Base-by-base conservation (phyloP, 2,888 invertebrate species). In the Cryptus viduatorius region DNA sequence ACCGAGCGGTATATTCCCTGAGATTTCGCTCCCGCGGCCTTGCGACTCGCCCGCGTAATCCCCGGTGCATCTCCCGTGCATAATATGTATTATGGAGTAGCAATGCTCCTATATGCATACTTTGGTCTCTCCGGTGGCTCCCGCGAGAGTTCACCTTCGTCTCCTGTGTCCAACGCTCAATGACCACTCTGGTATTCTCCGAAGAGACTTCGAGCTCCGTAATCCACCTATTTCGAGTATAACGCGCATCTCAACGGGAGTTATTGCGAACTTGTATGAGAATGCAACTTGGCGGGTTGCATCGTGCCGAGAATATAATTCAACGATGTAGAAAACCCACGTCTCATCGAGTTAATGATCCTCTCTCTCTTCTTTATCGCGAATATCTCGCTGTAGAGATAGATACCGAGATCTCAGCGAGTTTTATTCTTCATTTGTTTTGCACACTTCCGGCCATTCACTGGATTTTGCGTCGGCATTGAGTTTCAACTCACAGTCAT, bases 281-380 rank as follows among this genome's bases (percentile, higher is more conserved):
- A 83, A 80, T 61, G 72, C 76, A 24, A 79, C 76, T 71, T 72
- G 83, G 65, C 65, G 61, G 68, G 56, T 53, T 46, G 31, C 44
- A 61, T 48, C 53, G 44, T 48, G 67, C 73, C 59, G 64, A 50
- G 65, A 72, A 83, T 75, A 79, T 76, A 48, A 76, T 76, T 76
- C 76, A 73, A 75, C 79, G 46, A 46, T 65, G 48, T 61, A 71
- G 42, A 71, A 56, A 56, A 65, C 76, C 37, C 14, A 29, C 0
- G 65, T 79, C 75, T 79, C 76, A 44, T 77, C 79, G 72, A 83
- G 83, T 83, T 80, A 80, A 83, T 83, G 76, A 80, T 83, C 83
- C 48, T 61, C 67, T 68, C 67, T 68, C 53, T 56, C 65, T 31
- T 68, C 46, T 16, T 16, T 65, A 65, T 76, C 65, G 19, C 53